phyloP scores from a whole-genome alignment of 1,140 invertebrate species.

The Cotesia typhae region DNA sequence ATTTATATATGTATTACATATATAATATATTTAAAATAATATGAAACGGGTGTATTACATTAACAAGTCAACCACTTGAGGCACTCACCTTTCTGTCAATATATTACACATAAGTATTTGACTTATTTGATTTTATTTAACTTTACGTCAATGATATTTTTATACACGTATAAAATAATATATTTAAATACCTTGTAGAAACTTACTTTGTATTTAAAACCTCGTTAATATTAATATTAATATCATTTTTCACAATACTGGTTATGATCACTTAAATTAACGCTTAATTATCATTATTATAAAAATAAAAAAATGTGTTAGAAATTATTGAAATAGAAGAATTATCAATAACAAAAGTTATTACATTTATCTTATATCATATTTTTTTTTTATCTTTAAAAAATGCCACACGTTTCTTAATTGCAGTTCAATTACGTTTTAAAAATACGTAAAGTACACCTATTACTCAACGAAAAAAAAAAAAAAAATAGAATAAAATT shows the following conservation, averaged over 20 bases:
- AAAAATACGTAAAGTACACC: too few relatives aligned
- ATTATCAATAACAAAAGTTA: slow-evolving; percentile 3
- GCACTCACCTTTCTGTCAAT: slow-evolving; percentile 18
- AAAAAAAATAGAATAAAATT: too few relatives aligned
- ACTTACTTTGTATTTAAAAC: background rate
- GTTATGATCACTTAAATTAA: background rate
- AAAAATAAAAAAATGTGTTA: too few relatives aligned
- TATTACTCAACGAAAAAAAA: too few relatives aligned
- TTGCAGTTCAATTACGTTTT: too few relatives aligned
- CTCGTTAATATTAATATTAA: slow-evolving; percentile 31
- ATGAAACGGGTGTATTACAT: too few relatives aligned
- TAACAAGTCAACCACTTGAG: too few relatives aligned
- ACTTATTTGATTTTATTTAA: slow-evolving; percentile 6
- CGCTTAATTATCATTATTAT: too few relatives aligned
- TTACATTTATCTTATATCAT: background rate
- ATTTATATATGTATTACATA: too few relatives aligned
- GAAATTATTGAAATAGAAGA: too few relatives aligned
- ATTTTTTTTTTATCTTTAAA: slow-evolving; percentile 4
- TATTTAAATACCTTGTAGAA: background rate
- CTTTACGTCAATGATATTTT: background rate
- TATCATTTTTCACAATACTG: slow-evolving; percentile 26
- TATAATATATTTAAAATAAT: too few relatives aligned
- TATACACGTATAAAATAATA: background rate
- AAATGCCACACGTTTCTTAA: background rate
- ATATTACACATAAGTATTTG: slow-evolving; percentile 28